Conservation (phyloP, 2,888 invertebrate species). For the Melieria crassipennis region DNA sequence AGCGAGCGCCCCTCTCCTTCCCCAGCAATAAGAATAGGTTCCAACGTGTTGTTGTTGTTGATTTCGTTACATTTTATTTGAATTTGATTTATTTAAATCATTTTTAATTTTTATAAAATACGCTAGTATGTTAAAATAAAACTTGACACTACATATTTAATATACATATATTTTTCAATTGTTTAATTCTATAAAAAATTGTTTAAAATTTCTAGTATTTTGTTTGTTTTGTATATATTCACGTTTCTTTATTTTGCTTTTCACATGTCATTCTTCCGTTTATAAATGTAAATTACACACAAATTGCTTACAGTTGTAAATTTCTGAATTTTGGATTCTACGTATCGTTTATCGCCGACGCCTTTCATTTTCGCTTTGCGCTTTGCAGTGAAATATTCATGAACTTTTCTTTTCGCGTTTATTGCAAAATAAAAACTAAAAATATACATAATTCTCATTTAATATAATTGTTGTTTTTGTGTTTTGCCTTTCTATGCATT, state of each 20-base stretch:
- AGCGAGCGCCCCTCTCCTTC: too few species aligned
- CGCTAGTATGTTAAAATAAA: constrained; percentile 33
- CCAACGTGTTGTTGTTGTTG: constrained; percentile 21
- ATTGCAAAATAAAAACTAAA: constrained; percentile 34
- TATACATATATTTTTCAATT: constrained; percentile 15
- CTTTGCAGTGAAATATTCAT: constrained; percentile 23
- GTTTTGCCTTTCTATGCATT: background rate
- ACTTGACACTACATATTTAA: constrained; percentile 33
- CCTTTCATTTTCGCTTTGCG: constrained; percentile 2
- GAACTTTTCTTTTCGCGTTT: constrained; percentile 29
- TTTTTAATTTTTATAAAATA: constrained; percentile 34
- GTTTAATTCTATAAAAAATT: constrained; percentile 29
- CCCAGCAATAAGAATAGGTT: constrained; percentile 9
- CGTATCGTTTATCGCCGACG: background rate
- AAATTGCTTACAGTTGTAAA: constrained; percentile 13
- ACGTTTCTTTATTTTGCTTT: constrained; percentile 17
- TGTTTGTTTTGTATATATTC: constrained; percentile 11
- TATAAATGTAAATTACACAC: constrained; percentile 4
- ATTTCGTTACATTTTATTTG: constrained; percentile 14
- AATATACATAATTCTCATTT: constrained; percentile 33
- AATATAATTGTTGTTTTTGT: constrained; percentile 15
- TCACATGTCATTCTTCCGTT: too few species aligned
- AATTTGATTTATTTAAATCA: constrained; percentile 29
- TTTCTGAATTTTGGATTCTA: constrained; percentile 14
- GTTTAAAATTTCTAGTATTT: constrained; percentile 25